Percentiles rank a stretch among this genome's conserved stretches.
Evolutionary conservation across 1,140 invertebrate genomes (phyloP).

Genomic region (Cecropterus lyciades): DNA sequence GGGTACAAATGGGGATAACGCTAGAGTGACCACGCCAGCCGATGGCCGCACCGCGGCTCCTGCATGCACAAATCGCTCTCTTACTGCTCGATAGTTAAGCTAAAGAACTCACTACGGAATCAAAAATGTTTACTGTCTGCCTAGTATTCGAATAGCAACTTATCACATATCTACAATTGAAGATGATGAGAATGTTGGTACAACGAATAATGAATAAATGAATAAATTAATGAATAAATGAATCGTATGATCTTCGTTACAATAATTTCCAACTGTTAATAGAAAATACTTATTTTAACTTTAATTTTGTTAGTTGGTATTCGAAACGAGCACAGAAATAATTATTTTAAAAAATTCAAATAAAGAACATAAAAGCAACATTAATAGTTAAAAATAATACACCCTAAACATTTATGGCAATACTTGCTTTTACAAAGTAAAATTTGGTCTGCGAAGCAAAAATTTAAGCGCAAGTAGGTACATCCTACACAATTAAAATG

Average conservation of each 20-base stretch:
- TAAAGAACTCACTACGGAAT: constrained; percentile 18
- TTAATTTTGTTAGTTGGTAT: neutral
- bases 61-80: constrained; percentile 80
- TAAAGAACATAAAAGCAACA: constrained; percentile 6
- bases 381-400: neutral
- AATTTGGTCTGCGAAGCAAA: constrained; percentile 13
- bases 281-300: too few species aligned
- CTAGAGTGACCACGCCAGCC: constrained; percentile 84
- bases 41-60: constrained; percentile 84
- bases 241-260: neutral
- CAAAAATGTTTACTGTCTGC: neutral
- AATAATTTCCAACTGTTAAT: neutral
- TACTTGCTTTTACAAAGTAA: constrained; percentile 1
- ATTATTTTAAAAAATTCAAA: neutral
- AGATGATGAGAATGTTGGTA: too few species aligned
- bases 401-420: neutral
- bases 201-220: too few species aligned
- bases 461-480: constrained; percentile 1
- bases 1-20: constrained; percentile 87
- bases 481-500: neutral
- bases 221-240: too few species aligned
- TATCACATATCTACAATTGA: neutral
- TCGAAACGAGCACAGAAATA: neutral
- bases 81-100: constrained; percentile 49
- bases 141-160: constrained; percentile 7